These are phyloP conservation scores for Riparia riparia DNA, from an alignment of 2,113 vertebrate species.

Conservation along the genomic window DNA sequence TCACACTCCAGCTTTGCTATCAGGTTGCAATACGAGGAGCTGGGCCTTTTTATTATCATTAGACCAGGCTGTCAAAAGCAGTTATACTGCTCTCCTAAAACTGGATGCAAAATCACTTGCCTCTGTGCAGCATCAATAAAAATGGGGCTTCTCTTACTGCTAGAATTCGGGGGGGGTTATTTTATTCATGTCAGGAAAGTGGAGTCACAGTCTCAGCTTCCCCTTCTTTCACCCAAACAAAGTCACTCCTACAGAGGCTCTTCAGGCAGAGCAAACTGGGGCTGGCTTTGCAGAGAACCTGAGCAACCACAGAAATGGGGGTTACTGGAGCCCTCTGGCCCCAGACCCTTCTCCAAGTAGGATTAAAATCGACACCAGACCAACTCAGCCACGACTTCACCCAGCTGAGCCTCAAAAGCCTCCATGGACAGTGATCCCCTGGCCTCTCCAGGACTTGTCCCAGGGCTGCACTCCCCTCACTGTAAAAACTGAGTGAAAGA, in stretches of 20 bases:
- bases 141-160: not conserved
- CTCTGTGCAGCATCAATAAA: conserved; percentile 37
- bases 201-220: not conserved
- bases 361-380: not conserved
- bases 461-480: not conserved
- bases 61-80: conserved; percentile 48
- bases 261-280: not conserved
- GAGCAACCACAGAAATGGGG: not conserved
- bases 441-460: not conserved
- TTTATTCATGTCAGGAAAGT: not conserved
- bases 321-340: not conserved
- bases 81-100: conserved; percentile 67
- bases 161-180: not conserved
- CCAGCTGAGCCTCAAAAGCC: not conserved
- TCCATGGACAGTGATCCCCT: fast-evolving
- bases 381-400: not conserved
- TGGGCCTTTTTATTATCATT: conserved; percentile 62
- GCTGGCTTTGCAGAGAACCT: not conserved
- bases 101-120: conserved; percentile 49
- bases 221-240: not conserved
- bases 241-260: not conserved
- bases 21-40: not conserved
- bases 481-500: fast-evolving
- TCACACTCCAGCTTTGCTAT: conserved; percentile 43
- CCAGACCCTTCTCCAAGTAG: not conserved